Conservation (phyloP, 2,797 vertebrate species). For the Poeciliopsis gracilis region DNA sequence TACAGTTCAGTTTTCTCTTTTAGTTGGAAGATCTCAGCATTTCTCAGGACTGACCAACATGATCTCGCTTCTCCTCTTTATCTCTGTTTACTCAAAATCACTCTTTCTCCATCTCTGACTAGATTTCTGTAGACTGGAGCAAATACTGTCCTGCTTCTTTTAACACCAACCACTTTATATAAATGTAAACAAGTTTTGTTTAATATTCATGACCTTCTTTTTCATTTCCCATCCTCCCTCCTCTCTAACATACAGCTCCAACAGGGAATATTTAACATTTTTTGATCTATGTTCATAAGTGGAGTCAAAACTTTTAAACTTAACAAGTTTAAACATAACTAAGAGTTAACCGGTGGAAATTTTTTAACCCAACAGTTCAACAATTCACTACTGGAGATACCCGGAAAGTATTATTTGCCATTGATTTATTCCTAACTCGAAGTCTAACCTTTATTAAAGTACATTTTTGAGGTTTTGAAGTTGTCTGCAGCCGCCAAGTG, state of each 20-base stretch:
- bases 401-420: too few relatives aligned
- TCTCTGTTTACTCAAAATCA: not conserved
- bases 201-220: conserved; percentile 16
- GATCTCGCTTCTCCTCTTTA: not conserved
- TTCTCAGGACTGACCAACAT: not conserved
- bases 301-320: not conserved
- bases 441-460: not conserved
- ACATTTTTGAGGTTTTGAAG: not conserved
- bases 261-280: not conserved
- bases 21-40: not conserved
- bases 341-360: not conserved
- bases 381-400: not conserved
- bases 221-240: not conserved
- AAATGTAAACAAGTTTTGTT: conserved; percentile 26
- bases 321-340: not conserved
- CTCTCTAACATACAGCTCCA: not conserved
- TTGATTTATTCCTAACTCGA: not conserved
- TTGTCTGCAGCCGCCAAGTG: not conserved
- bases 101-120: conserved; percentile 23
- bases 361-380: not conserved
- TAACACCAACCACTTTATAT: conserved; percentile 6
- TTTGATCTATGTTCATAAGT: not conserved
- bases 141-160: conserved; percentile 11
- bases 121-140: not conserved
- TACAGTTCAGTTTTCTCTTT: conserved; percentile 8